phyloP scores from a whole-genome alignment of 2,888 invertebrate genomes.

The Acanthosepion pharaonis region DNA sequence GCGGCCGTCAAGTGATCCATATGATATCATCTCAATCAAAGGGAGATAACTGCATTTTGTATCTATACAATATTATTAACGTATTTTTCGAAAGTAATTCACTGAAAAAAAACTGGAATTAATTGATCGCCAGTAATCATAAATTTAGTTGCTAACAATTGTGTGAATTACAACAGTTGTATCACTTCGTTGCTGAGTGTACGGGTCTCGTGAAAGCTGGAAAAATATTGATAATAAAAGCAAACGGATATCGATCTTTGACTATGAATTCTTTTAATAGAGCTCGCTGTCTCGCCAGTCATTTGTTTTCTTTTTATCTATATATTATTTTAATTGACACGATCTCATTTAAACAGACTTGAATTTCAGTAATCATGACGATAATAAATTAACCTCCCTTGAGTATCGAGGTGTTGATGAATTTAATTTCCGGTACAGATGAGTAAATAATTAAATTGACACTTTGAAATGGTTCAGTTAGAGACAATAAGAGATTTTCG shows the following conservation, averaged over 20 bases:
- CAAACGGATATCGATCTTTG: not conserved
- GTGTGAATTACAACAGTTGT: not conserved
- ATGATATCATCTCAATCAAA: no score
- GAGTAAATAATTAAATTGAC: not conserved
- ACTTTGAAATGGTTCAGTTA: not conserved
- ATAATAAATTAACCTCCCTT: not conserved
- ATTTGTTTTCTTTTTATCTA: not conserved
- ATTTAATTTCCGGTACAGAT: not conserved
- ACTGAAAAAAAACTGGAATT: no score
- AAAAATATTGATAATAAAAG: not conserved
- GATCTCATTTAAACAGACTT: not conserved
- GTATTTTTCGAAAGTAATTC: no score
- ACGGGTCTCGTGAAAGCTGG: not conserved
- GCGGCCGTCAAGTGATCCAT: no score
- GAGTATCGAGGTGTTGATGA: not conserved
- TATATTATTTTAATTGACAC: not conserved
- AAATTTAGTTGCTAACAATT: not conserved
- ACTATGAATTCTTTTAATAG: not conserved
- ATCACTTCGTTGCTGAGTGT: no score
- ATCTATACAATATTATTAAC: no score
- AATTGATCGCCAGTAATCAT: not conserved
- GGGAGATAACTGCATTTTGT: no score
- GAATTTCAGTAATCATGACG: not conserved
- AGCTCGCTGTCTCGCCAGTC: not conserved
- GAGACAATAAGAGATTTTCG: not conserved